These are phyloP conservation scores for Cirrhinus molitorella DNA, from an alignment of 2,797 vertebrate species.

Conservation along the genomic window DNA sequence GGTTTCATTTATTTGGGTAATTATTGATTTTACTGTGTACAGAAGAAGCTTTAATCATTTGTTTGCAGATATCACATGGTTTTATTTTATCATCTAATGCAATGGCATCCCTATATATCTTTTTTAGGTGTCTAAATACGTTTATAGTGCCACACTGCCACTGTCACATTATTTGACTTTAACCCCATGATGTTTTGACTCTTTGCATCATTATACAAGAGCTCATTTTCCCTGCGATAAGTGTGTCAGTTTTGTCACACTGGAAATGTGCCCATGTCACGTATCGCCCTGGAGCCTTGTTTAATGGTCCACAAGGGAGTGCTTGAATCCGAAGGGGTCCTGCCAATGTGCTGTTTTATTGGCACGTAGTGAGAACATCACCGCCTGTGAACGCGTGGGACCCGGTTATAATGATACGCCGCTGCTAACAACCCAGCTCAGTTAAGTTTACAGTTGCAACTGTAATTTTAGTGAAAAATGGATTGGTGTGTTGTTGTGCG, in stretches of 20 bases:
- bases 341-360: constrained; percentile 24
- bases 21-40: background rate
- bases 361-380: constrained; percentile 39
- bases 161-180: constrained; percentile 3
- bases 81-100: background rate
- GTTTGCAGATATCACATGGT: background rate
- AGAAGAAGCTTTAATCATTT: background rate
- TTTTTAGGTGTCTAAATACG: background rate
- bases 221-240: constrained; percentile 23
- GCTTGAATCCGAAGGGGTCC: constrained; percentile 25
- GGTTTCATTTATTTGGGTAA: background rate
- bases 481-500: background rate
- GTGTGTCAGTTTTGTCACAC: constrained; percentile 35
- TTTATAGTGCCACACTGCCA: background rate
- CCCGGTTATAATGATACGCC: constrained; percentile 27
- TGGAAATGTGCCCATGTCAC: constrained; percentile 26
- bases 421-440: constrained; percentile 18
- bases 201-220: constrained; percentile 42
- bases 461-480: background rate
- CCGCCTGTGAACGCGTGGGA: constrained; percentile 20
- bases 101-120: background rate
- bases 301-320: constrained; percentile 54
- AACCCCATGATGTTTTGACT: constrained; percentile 7
- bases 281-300: constrained; percentile 29
- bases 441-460: background rate